Evolutionary conservation across 2,888 invertebrate species (phyloP), one percentile per base, ranked within the genome.

Genomic region (Hydriomena furcata): DNA sequence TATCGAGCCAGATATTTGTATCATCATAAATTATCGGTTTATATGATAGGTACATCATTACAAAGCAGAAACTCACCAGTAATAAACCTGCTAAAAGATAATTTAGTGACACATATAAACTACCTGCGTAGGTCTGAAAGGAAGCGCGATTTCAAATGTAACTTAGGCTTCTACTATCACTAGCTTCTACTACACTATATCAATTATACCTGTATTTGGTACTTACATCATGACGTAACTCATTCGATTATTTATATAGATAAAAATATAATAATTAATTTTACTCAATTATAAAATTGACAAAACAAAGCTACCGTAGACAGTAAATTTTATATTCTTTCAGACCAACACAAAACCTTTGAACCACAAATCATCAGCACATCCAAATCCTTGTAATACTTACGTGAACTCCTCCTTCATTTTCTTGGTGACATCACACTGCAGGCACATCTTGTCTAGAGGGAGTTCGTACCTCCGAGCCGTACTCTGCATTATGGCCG

Each of bases 401-500:
- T 91, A 96, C 96, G 96, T 95, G 81, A 98, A 97, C 74, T 99
- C 98, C 76, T 99, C 98, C 73, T 97, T 96, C 77, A 95, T 95
- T 79, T 98, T 99, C 87, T 98, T 99, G 5, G 98, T 99, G 47
- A 99, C 98, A 80, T 99, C 99, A 79, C 98, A 98, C 73, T 98
- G 97, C 10, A 99, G 91, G 78, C 97, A 98, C 98, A 99, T 98
- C 87, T 98, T 97, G 84, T 99, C 98, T 32, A 99, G 91, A 0
- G 98, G 98, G 66, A 98, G 91, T 79, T 91, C 96, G 93, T 97
- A 97, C 73, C 95, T 94, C 21, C 98, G 92, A 0, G 98, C 98
- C 21, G 98, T 98, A 70, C 97, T 98, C 87, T 99, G 99, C 98
- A 99, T 98, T 69, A 99, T 98, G 36, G 99, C 98, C 0, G 99